These are phyloP conservation scores for Ispidina picta DNA, from an alignment of 2,797 vertebrate genomes.

Conservation along the genomic window DNA sequence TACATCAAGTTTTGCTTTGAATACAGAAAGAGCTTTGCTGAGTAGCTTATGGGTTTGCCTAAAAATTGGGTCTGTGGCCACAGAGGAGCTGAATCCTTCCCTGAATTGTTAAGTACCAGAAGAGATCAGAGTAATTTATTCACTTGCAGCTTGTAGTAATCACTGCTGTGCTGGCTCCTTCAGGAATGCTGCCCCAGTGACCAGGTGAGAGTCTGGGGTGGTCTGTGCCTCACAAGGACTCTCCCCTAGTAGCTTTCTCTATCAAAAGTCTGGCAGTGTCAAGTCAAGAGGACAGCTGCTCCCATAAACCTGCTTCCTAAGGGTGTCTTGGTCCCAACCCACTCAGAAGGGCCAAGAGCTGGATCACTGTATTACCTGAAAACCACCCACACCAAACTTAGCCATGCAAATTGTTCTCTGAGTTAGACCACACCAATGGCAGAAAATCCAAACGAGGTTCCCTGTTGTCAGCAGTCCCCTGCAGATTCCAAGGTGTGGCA, in stretches of 20 bases:
- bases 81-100: background rate
- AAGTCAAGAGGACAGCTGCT: background rate
- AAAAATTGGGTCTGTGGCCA: background rate
- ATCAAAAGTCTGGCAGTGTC: background rate
- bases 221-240: background rate
- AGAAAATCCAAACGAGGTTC: background rate
- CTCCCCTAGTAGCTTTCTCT: rapidly evolving
- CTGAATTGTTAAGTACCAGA: background rate
- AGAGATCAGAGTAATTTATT: background rate
- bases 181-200: background rate
- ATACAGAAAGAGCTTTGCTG: background rate
- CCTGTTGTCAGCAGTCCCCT: rapidly evolving
- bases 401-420: background rate
- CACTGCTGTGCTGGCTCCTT: background rate
- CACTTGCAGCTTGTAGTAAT: background rate
- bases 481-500: background rate
- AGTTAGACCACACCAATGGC: background rate
- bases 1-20: background rate
- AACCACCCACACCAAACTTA: background rate
- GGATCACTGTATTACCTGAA: background rate
- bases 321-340: background rate
- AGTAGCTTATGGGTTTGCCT: background rate
- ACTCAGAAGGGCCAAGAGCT: background rate
- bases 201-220: background rate
- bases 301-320: background rate